These are phyloP conservation scores for Leptinotarsa haldemani DNA, from an alignment of 2,888 invertebrate genomes.

Conservation along the genomic window DNA sequence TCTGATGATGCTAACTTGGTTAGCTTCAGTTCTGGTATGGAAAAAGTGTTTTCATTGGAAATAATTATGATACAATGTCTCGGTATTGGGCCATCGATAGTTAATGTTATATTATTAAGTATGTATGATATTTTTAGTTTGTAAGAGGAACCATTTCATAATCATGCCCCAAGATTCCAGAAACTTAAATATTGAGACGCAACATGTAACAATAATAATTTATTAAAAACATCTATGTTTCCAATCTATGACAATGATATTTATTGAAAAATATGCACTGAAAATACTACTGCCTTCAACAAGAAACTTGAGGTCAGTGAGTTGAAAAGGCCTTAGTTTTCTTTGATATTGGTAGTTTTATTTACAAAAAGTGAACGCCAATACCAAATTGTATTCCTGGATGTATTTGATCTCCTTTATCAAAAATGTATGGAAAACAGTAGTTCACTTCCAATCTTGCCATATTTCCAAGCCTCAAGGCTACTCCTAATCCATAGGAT, in stretches of 20 bases:
- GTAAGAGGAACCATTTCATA: no score
- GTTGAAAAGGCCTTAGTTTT: background rate
- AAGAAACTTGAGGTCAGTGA: background rate
- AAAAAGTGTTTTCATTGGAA: no score
- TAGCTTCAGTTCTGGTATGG: no score
- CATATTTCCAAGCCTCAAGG: conserved; percentile 82
- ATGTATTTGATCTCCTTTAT: conserved; percentile 73
- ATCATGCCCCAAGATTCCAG: background rate
- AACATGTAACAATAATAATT: conserved; percentile 10
- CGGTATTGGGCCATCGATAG: no score
- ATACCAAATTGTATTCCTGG: conserved; percentile 87
- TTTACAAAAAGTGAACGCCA: conserved; percentile 82
- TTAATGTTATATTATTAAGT: no score
- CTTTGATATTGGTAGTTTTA: background rate
- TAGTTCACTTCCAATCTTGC: conserved; percentile 97
- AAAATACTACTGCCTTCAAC: conserved; percentile 14
- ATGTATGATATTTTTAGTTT: no score
- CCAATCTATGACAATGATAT: conserved; percentile 21
- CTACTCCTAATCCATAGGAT: conserved; percentile 86
- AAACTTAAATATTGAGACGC: background rate
- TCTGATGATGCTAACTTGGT: no score
- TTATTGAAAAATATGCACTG: conserved; percentile 26
- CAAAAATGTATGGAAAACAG: conserved; percentile 78
- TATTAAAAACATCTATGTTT: conserved; percentile 19
- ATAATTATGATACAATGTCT: no score